Percentiles rank a stretch among this genome's conserved stretches.
Evolutionary conservation across 2,113 vertebrate genomes (phyloP).

Genomic region (Xerus inauris): DNA sequence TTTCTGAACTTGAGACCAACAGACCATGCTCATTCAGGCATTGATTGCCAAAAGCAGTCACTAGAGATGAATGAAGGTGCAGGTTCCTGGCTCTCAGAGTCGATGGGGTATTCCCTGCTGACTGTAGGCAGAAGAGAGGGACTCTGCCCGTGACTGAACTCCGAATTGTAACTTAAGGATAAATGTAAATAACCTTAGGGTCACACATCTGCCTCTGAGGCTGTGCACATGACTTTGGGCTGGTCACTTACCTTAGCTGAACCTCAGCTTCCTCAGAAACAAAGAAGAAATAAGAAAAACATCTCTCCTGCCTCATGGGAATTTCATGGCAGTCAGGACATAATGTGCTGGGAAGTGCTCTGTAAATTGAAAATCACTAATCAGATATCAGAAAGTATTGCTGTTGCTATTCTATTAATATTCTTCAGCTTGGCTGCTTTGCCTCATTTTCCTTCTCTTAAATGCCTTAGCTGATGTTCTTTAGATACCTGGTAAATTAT

Average conservation of each 20-base stretch:
- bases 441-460: background rate
- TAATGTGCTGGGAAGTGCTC: conserved; percentile 17
- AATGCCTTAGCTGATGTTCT: background rate
- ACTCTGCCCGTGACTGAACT: background rate
- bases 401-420: conserved; percentile 36
- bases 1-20: background rate
- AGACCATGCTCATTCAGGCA: background rate
- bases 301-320: background rate
- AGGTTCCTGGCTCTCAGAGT: background rate
- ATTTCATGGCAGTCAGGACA: conserved; percentile 5
- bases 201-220: background rate
- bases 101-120: background rate
- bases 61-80: background rate
- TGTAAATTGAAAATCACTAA: conserved; percentile 59
- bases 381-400: background rate
- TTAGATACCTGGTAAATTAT: background rate
- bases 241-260: background rate
- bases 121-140: background rate
- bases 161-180: background rate
- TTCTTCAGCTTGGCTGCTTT: background rate
- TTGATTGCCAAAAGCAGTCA: background rate
- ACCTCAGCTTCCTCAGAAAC: conserved; percentile 23
- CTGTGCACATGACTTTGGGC: background rate
- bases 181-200: background rate
- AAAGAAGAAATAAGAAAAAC: conserved; percentile 25